Percentiles rank a stretch among this genome's conserved stretches.
phyloP scores from a whole-genome alignment of 2,797 vertebrate genomes.

The Syncerus caffer region DNA sequence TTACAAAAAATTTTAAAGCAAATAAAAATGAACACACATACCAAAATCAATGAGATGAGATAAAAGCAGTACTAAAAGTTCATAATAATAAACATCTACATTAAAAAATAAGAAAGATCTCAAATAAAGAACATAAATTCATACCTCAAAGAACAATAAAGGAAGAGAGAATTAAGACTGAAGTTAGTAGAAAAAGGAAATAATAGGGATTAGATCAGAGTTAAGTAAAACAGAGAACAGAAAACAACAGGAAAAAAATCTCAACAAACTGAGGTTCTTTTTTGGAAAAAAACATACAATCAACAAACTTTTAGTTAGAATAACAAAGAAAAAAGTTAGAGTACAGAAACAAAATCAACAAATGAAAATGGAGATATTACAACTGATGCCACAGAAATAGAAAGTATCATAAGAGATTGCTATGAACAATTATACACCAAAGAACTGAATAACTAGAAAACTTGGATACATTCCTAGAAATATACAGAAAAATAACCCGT shows the following conservation, averaged over 20 bases:
- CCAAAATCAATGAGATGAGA: neutral
- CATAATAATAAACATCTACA: neutral
- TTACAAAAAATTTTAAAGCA: neutral
- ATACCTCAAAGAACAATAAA: neutral
- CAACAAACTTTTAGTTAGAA: neutral
- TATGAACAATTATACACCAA: neutral
- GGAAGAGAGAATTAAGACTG: neutral
- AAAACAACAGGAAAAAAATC: neutral
- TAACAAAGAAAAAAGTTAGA: neutral
- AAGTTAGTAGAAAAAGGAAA: neutral
- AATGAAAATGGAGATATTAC: neutral
- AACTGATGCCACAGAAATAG: neutral
- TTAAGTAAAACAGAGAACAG: neutral
- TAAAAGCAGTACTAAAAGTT: neutral
- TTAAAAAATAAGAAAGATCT: neutral
- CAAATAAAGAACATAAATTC: neutral
- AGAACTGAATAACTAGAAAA: neutral
- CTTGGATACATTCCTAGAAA: neutral
- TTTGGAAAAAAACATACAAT: neutral
- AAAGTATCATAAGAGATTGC: neutral
- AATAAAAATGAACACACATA: neutral
- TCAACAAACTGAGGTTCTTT: neutral
- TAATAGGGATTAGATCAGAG: neutral
- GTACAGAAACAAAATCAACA: neutral
- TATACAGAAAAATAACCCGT: neutral